These are phyloP conservation scores for Drosophila mimetica DNA, from an alignment of 2,888 invertebrate species.

Conservation along the genomic window DNA sequence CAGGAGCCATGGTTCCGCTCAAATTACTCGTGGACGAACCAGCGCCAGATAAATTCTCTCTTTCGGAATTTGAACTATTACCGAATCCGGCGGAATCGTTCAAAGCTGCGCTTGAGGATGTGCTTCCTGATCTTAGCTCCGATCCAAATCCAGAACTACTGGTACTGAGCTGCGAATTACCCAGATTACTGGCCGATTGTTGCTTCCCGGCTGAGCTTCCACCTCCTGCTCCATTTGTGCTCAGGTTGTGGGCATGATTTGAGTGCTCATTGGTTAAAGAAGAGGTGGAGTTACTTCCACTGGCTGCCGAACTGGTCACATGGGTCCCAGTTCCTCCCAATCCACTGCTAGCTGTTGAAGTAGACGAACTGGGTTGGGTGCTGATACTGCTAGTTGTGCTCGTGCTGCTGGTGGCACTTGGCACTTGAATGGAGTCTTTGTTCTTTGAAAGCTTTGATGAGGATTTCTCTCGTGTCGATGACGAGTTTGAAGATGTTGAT, in stretches of 20 bases:
- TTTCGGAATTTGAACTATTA: conserved; percentile 21
- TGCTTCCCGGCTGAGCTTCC: conserved; percentile 39
- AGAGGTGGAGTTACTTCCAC: conserved; percentile 13
- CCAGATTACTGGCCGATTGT: conserved; percentile 53
- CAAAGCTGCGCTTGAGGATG: conserved; percentile 1
- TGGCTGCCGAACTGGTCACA: conserved; percentile 50
- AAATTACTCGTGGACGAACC: conserved; percentile 58
- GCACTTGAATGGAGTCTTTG: conserved; percentile 66
- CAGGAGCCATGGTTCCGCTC: conserved; percentile 7
- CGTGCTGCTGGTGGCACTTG: conserved; percentile 44
- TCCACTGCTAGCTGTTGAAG: conserved; percentile 15
- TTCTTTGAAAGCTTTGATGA: conserved; percentile 83
- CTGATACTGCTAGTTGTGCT: conserved; percentile 32
- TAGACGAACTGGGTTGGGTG: conserved; percentile 53
- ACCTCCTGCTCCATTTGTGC: conserved; percentile 34
- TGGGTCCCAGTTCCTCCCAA: conserved; percentile 28
- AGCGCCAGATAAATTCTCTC: conserved; percentile 57
- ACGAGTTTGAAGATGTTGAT: conserved; percentile 81
- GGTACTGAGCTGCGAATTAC: conserved; percentile 7
- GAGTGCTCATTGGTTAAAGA: conserved; percentile 47
- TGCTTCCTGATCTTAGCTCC: conserved; percentile 44
- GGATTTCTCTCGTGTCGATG: conserved; percentile 83
- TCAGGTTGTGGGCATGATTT: conserved; percentile 67
- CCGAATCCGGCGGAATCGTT: conserved; percentile 43
- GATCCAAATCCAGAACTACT: conserved; percentile 48